These are phyloP conservation scores for Echiichthys vipera DNA, from an alignment of 2,797 vertebrate genomes.

Conservation along the genomic window DNA sequence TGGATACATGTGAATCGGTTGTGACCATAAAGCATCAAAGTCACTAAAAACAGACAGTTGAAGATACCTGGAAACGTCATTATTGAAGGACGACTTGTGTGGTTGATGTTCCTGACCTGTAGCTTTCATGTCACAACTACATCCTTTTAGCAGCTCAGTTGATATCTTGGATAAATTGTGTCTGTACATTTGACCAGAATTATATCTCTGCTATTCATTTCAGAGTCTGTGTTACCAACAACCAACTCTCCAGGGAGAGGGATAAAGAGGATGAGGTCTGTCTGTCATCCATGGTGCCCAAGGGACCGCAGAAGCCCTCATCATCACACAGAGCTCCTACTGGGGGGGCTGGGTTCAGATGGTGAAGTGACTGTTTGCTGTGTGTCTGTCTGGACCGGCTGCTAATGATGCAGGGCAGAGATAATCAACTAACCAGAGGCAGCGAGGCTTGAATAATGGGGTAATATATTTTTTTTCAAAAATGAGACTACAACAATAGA, in stretches of 20 bases:
- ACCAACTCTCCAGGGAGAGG: slow-evolving; percentile 56
- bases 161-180: slow-evolving; percentile 54
- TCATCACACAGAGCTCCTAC: slow-evolving; percentile 54
- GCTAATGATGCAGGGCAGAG: slow-evolving; percentile 66
- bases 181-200: slow-evolving; percentile 60
- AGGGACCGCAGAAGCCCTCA: slow-evolving; percentile 50
- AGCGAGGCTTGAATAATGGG: slow-evolving; percentile 22
- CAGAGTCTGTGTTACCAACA: slow-evolving; percentile 60
- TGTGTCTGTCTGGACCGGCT: slow-evolving; percentile 62
- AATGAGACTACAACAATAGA: neutral
- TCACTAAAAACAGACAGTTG: neutral
- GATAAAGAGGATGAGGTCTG: slow-evolving; percentile 52
- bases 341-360: slow-evolving; percentile 50
- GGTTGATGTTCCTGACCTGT: slow-evolving; percentile 39
- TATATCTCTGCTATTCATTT: slow-evolving; percentile 76
- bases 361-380: slow-evolving; percentile 66
- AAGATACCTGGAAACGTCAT: slow-evolving; percentile 13
- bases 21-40: slow-evolving; percentile 1
- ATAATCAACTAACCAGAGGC: slow-evolving; percentile 71
- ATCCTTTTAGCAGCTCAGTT: slow-evolving; percentile 45
- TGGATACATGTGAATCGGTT: neutral
- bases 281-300: slow-evolving; percentile 50
- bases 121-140: slow-evolving; percentile 25
- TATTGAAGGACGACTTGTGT: slow-evolving; percentile 5
- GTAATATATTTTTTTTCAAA: neutral